These are phyloP conservation scores for Acanthococcus lagerstroemiae DNA, from an alignment of 2,888 invertebrate species.

Conservation along the genomic window DNA sequence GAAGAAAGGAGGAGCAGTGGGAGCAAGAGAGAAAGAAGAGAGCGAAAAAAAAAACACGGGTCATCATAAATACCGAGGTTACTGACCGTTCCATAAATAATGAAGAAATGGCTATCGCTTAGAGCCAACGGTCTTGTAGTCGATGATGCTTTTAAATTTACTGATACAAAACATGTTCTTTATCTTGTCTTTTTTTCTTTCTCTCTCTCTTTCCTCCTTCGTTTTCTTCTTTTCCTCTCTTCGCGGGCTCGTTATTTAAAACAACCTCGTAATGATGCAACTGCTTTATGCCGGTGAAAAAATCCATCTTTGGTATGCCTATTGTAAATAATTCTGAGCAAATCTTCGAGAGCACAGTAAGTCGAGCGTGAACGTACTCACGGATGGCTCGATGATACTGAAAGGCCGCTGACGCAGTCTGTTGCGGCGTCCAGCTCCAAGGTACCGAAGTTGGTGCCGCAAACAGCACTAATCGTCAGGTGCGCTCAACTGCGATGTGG, in stretches of 20 bases:
- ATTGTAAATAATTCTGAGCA: no score
- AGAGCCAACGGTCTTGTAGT: conserved; percentile 26
- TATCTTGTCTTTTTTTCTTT: background rate
- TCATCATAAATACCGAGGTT: conserved; percentile 21
- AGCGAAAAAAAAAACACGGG: conserved; percentile 16
- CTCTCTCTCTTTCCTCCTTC: background rate
- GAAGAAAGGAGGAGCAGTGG: background rate
- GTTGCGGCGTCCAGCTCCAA: no score
- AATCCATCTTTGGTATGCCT: no score
- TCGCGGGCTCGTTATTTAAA: background rate
- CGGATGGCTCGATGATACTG: no score
- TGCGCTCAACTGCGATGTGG: no score
- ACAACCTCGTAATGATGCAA: background rate
- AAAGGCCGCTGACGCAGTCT: no score
- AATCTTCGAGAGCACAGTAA: no score
- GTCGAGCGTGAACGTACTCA: no score
- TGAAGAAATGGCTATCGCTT: conserved; percentile 27
- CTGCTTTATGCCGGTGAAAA: background rate
- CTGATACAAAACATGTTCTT: conserved; percentile 21
- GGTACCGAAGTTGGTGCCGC: no score
- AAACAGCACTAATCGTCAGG: no score
- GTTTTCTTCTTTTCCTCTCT: background rate
- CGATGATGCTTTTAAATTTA: conserved; percentile 26
- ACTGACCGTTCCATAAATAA: conserved; percentile 28
- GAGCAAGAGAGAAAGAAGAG: background rate